phyloP scores from a whole-genome alignment of 2,797 vertebrate species.

The Meda fulgida region DNA sequence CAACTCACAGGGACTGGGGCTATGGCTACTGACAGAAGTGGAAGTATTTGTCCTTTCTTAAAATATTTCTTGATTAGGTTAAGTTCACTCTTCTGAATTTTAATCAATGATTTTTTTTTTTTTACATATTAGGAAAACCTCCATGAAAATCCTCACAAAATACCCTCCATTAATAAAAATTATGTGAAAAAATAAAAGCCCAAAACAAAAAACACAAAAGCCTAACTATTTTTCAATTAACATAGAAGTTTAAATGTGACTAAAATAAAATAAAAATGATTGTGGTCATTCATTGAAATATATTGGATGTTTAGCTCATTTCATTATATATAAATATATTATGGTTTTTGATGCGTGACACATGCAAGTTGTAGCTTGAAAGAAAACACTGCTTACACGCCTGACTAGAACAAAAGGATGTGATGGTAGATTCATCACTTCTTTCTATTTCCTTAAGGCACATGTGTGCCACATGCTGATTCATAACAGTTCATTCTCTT shows the following conservation, averaged over 20 bases:
- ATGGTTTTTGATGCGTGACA: background rate
- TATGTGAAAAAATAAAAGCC: background rate
- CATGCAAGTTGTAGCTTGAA: background rate
- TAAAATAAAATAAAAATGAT: background rate
- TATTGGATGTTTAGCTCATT: background rate
- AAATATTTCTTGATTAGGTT: background rate
- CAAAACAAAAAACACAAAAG: background rate
- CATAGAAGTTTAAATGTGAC: background rate
- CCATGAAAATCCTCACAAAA: background rate
- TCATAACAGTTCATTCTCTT: constrained; percentile 10
- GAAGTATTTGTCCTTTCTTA: background rate
- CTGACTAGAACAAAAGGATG: background rate
- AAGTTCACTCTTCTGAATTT: background rate
- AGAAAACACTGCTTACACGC: background rate
- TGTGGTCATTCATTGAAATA: background rate
- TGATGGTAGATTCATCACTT: constrained; percentile 1
- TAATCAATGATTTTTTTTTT: background rate
- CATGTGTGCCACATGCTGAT: constrained; percentile 12
- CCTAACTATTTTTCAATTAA: background rate
- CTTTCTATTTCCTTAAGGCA: constrained; percentile 12
- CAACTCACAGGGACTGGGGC: constrained; percentile 73
- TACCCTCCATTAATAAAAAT: background rate
- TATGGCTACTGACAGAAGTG: constrained; percentile 14
- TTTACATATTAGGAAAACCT: background rate
- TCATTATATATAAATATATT: background rate